phyloP scores from a whole-genome alignment of 2,113 vertebrate genomes.

The Turnix velox region DNA sequence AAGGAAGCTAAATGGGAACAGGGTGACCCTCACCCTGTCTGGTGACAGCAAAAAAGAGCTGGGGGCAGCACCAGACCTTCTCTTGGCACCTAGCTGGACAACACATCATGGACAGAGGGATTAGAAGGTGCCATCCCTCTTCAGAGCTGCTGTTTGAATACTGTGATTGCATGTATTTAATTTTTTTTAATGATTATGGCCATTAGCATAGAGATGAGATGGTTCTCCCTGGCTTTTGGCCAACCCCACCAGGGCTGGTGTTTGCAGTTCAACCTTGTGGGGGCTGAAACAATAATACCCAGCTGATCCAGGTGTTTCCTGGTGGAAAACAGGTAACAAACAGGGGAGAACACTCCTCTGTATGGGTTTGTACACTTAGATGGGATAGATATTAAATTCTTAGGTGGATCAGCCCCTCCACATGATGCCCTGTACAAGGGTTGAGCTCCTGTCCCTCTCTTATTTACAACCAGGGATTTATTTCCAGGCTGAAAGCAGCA shows the following conservation, averaged over 20 bases:
- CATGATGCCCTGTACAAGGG: neutral
- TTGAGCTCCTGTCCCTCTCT: neutral
- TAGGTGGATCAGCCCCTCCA: neutral
- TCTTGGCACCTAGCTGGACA: rapidly evolving
- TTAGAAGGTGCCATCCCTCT: neutral
- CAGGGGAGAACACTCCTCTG: neutral
- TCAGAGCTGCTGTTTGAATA: neutral
- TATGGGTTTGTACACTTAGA: neutral
- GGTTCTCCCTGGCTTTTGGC: constrained; percentile 45
- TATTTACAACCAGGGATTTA: neutral
- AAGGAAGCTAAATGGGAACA: neutral
- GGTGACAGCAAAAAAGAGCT: neutral
- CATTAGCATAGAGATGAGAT: constrained; percentile 61
- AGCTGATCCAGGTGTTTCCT: neutral
- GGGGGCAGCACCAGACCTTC: neutral
- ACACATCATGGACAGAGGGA: neutral
- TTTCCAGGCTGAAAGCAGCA: neutral
- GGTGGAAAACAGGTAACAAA: neutral
- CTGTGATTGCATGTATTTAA: constrained; percentile 36
- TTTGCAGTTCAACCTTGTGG: neutral
- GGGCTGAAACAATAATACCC: neutral
- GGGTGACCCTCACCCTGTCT: neutral
- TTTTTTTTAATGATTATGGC: constrained; percentile 39
- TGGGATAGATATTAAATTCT: neutral
- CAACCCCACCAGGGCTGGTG: neutral